These are phyloP conservation scores for Takifugu ocellatus DNA, from an alignment of 2,797 vertebrate species.

Conservation along the genomic window DNA sequence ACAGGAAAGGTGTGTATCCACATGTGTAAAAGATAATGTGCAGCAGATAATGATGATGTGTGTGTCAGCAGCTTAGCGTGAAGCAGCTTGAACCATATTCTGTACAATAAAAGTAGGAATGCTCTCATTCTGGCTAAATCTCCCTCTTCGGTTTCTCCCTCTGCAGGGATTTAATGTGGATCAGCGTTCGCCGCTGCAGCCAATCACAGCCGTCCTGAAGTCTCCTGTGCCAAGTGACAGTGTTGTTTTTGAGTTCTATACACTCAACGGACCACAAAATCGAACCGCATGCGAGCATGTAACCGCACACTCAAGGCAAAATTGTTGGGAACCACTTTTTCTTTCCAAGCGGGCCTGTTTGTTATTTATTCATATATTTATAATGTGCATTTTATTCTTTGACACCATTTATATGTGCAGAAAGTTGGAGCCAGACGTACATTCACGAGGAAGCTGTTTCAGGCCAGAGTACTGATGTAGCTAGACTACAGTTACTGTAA, in stretches of 20 bases:
- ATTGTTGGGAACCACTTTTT: background rate
- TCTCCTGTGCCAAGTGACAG: constrained; percentile 38
- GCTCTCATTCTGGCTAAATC: constrained; percentile 25
- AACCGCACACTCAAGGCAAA: constrained; percentile 8
- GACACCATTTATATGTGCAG: background rate
- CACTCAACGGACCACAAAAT: constrained; percentile 35
- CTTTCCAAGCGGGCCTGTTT: background rate
- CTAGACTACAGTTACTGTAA: no score
- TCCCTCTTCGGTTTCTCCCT: constrained; percentile 8
- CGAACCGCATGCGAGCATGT: constrained; percentile 42
- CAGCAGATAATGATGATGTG: background rate
- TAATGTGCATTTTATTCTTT: background rate
- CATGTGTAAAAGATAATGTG: background rate
- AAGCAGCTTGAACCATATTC: constrained; percentile 38
- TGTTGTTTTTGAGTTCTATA: constrained; percentile 49
- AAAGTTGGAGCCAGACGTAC: constrained; percentile 5
- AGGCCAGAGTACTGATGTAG: no score
- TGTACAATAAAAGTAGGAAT: constrained; percentile 44
- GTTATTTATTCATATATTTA: background rate
- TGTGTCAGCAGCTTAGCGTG: background rate
- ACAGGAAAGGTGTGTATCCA: background rate
- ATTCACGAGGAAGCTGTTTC: no score
- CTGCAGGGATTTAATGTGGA: constrained; percentile 39
- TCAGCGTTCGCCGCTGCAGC: constrained; percentile 34
- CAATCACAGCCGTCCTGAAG: constrained; percentile 41